These are phyloP conservation scores for Varanus salvator DNA, from an alignment of 2,113 vertebrate genomes.

Conservation along the genomic window DNA sequence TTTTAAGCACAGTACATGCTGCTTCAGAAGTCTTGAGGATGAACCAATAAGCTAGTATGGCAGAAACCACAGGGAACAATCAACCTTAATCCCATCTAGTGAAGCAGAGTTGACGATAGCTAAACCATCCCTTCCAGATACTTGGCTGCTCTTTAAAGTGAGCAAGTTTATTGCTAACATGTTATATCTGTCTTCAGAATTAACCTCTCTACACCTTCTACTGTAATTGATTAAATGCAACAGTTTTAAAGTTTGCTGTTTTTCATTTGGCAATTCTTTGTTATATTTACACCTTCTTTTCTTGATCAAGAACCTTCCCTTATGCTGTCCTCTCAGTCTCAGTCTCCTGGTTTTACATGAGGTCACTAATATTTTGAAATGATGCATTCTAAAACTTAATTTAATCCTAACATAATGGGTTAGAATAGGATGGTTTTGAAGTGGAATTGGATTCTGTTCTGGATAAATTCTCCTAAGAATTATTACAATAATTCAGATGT, in stretches of 20 bases:
- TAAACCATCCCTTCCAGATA: neutral
- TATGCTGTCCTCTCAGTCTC: neutral
- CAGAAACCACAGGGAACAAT: neutral
- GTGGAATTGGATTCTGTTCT: neutral
- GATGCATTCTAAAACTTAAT: neutral
- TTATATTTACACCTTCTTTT: neutral
- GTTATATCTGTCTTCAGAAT: neutral
- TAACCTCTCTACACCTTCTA: neutral
- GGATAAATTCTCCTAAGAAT: neutral
- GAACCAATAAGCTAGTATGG: neutral
- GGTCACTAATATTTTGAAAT: neutral
- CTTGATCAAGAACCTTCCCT: no score
- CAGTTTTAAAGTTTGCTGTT: neutral
- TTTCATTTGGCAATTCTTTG: neutral
- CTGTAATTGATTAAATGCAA: neutral
- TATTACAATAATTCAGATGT: neutral
- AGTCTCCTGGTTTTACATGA: neutral
- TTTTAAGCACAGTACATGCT: conserved; percentile 15
- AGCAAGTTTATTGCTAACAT: neutral
- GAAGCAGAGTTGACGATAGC: neutral
- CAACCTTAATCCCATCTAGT: neutral
- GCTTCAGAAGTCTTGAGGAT: neutral
- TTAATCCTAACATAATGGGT: neutral
- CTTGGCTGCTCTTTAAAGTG: neutral
- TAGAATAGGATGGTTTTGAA: neutral